These are phyloP conservation scores for Parambassis ranga DNA, from an alignment of 2,797 vertebrate species.

Conservation along the genomic window DNA sequence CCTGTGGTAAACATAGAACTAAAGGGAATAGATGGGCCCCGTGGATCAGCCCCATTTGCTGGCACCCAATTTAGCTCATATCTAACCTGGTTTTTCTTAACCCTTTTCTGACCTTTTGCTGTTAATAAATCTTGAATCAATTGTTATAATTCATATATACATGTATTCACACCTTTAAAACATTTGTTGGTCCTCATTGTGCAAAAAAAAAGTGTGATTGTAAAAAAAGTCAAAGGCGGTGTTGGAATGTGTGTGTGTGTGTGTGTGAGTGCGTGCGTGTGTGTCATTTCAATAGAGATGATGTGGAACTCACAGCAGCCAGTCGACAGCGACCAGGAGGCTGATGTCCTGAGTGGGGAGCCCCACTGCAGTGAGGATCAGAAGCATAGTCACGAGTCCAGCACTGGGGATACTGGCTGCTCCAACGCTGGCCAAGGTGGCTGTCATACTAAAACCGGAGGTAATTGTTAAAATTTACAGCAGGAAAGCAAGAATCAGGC, in stretches of 20 bases:
- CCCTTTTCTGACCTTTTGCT: too few relatives aligned
- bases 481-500: not conserved
- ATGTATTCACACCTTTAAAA: too few relatives aligned
- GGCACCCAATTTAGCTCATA: too few relatives aligned
- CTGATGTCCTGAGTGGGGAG: conserved; percentile 98
- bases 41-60: too few relatives aligned
- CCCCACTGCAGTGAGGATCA: conserved; percentile 96
- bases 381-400: conserved; percentile 97
- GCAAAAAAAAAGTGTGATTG: too few relatives aligned
- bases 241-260: not conserved
- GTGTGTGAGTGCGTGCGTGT: not conserved
- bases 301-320: conserved; percentile 92
- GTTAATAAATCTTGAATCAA: too few relatives aligned
- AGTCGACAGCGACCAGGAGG: conserved; percentile 96
- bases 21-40: too few relatives aligned
- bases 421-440: conserved; percentile 95
- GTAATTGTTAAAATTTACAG: conserved; percentile 54
- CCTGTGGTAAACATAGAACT: too few relatives aligned
- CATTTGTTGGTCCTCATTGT: too few relatives aligned
- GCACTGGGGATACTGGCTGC: conserved; percentile 99
- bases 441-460: conserved; percentile 86
- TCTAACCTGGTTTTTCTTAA: too few relatives aligned
- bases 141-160: too few relatives aligned
- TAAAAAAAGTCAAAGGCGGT: too few relatives aligned
- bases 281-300: not conserved